Conservation (phyloP, 2,888 invertebrate species). For the Macrostomum cliftonense region DNA sequence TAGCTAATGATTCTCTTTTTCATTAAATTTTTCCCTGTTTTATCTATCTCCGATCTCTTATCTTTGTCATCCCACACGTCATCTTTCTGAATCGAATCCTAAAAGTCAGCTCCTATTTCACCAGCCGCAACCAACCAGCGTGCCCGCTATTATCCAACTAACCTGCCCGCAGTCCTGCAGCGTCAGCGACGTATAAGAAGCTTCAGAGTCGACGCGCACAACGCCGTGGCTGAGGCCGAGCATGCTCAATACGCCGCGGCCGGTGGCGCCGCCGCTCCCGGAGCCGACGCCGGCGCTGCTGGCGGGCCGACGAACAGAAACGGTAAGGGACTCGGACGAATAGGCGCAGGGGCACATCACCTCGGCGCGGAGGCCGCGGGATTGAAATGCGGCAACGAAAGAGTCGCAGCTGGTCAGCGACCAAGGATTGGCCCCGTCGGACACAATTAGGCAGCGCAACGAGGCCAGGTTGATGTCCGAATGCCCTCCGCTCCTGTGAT, state of each 20-base stretch:
- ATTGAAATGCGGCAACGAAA: conserved; percentile 83
- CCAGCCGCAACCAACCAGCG: too few species aligned
- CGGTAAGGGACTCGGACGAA: conserved; percentile 83
- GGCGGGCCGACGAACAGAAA: conserved; percentile 52
- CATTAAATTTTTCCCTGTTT: too few species aligned
- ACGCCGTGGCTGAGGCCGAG: conserved; percentile 89
- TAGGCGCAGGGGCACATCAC: conserved; percentile 96
- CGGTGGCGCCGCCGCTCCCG: conserved; percentile 44
- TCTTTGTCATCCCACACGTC: too few species aligned
- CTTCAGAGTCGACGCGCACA: conserved; percentile 91
- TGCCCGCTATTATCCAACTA: too few species aligned
- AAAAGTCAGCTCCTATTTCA: too few species aligned
- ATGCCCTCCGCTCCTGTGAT: conserved; percentile 51
- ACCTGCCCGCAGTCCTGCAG: conserved; percentile 45
- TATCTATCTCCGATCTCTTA: too few species aligned
- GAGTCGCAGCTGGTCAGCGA: conserved; percentile 96
- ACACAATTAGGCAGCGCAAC: conserved; percentile 72
- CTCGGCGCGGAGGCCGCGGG: conserved; percentile 78
- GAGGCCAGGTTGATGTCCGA: conserved; percentile 79
- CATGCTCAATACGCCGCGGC: conserved; percentile 88
- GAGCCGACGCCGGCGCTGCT: too few species aligned
- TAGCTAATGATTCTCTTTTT: too few species aligned
- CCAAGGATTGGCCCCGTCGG: conserved; percentile 96
- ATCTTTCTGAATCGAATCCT: too few species aligned
- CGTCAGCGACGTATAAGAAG: conserved; percentile 89